Evolutionary conservation across 1,140 invertebrate species (phyloP).

Genomic region (Saccostrea cuccullata): DNA sequence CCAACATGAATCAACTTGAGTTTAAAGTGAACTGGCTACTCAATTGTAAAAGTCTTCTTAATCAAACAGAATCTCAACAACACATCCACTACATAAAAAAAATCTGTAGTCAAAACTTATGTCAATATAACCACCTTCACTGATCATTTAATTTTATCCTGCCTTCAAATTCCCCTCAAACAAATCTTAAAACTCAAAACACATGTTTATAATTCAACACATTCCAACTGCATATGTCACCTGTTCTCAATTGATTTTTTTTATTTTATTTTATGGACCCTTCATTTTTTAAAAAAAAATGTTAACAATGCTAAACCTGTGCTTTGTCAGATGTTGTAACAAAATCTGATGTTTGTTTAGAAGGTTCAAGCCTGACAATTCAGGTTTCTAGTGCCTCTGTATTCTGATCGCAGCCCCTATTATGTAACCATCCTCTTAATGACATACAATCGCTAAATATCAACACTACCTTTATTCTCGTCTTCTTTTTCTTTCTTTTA

Average conservation of each 20-base stretch:
- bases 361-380: conserved; percentile 4
- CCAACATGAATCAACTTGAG: conserved; percentile 26
- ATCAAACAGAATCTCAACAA: conserved; percentile 16
- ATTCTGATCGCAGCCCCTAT: background rate
- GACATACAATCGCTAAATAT: conserved; percentile 4
- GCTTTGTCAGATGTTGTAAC: conserved; percentile 31
- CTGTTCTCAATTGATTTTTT: conserved; percentile 16
- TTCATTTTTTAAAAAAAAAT: background rate
- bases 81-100: background rate
- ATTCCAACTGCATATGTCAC: conserved; percentile 8
- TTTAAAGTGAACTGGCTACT: background rate
- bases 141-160: conserved; percentile 23
- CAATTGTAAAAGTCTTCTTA: background rate
- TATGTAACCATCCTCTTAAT: background rate
- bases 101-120: background rate
- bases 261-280: background rate
- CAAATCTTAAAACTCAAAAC: conserved; percentile 1
- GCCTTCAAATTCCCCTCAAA: background rate
- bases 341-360: conserved; percentile 12
- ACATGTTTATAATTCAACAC: conserved; percentile 17
- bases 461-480: conserved; percentile 3
- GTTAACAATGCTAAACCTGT: background rate
- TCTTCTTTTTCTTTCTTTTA: conserved; percentile 34
- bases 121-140: conserved; percentile 14
- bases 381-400: background rate